These are phyloP conservation scores for Pithys albifrons DNA, from an alignment of 2,113 vertebrate genomes.

Conservation along the genomic window DNA sequence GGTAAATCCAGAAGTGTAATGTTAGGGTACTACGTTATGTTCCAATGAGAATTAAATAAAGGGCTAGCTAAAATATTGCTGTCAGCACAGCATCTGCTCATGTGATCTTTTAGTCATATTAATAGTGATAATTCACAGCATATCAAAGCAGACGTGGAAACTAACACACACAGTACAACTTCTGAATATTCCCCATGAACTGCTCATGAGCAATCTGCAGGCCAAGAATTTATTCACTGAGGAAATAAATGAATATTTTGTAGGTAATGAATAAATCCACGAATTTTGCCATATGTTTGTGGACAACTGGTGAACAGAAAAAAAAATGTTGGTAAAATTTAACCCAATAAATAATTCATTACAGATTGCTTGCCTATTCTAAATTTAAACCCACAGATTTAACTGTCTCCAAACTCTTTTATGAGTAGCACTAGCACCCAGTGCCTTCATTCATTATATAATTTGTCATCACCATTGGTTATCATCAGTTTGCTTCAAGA, in stretches of 20 bases:
- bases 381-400: constrained; percentile 43
- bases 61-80: constrained; percentile 62
- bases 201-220: constrained; percentile 48
- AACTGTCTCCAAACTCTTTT: background rate
- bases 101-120: constrained; percentile 65
- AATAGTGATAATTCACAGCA: constrained; percentile 50
- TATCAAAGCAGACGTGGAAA: constrained; percentile 40
- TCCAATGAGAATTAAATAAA: constrained; percentile 55
- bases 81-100: constrained; percentile 57
- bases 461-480: constrained; percentile 31
- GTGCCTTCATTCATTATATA: constrained; percentile 35
- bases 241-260: constrained; percentile 65
- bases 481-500: constrained; percentile 1
- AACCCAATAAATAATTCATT: constrained; percentile 58
- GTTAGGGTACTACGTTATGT: background rate
- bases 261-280: constrained; percentile 40
- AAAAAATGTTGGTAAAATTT: constrained; percentile 44
- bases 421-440: background rate
- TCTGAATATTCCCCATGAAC: constrained; percentile 46
- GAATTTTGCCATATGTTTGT: constrained; percentile 63
- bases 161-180: constrained; percentile 47
- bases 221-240: constrained; percentile 55
- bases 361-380: background rate
- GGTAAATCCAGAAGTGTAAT: background rate
- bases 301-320: constrained; percentile 37